These are phyloP conservation scores for Mus pahari DNA, from an alignment of 2,113 vertebrate genomes.

Conservation along the genomic window DNA sequence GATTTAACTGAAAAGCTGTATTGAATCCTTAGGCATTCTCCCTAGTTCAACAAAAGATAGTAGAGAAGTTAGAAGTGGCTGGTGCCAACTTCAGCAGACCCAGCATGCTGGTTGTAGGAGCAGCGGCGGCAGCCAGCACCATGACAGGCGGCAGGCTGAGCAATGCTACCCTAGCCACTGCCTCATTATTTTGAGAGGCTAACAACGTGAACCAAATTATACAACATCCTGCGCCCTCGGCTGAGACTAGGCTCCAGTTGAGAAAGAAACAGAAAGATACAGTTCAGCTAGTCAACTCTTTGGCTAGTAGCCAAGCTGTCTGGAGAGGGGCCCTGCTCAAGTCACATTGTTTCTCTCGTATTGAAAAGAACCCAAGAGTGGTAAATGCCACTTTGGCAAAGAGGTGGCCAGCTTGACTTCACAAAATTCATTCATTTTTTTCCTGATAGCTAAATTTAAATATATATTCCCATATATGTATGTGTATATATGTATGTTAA, in stretches of 20 bases:
- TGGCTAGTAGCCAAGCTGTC: slow-evolving; percentile 87
- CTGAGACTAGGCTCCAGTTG: slow-evolving; percentile 74
- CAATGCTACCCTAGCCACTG: slow-evolving; percentile 53
- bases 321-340: slow-evolving; percentile 85
- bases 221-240: slow-evolving; percentile 79
- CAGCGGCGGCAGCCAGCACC: slow-evolving; percentile 69
- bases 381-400: slow-evolving; percentile 88
- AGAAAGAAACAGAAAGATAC: slow-evolving; percentile 82
- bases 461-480: neutral
- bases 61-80: slow-evolving; percentile 46
- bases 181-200: slow-evolving; percentile 81
- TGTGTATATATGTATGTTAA: neutral
- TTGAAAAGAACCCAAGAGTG: slow-evolving; percentile 86
- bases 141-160: slow-evolving; percentile 74
- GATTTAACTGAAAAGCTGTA: neutral
- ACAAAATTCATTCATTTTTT: slow-evolving; percentile 84
- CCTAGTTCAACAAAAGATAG: slow-evolving; percentile 13
- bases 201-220: slow-evolving; percentile 79
- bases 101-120: slow-evolving; percentile 54
- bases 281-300: slow-evolving; percentile 81
- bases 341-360: slow-evolving; percentile 83
- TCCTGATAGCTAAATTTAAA: slow-evolving; percentile 85
- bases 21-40: slow-evolving; percentile 34
- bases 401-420: slow-evolving; percentile 84
- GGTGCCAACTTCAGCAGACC: slow-evolving; percentile 60